These are phyloP conservation scores for Chrysopilus asiliformis DNA, from an alignment of 2,888 invertebrate genomes.

Conservation along the genomic window DNA sequence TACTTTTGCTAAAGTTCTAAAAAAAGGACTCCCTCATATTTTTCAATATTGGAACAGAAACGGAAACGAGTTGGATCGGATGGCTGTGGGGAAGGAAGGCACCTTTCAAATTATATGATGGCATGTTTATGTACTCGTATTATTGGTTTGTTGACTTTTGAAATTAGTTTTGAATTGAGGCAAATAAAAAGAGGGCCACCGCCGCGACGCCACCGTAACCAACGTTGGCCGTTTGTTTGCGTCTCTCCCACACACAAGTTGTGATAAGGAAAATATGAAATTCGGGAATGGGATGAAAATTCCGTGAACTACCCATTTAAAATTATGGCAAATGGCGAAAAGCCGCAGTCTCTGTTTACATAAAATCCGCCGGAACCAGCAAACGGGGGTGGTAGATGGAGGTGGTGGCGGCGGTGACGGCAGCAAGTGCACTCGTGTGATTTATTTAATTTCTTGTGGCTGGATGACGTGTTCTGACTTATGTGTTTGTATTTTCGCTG, in stretches of 20 bases:
- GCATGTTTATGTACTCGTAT: conserved; percentile 21
- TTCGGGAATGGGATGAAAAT: too few relatives aligned
- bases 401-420: too few relatives aligned
- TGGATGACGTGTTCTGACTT: background rate
- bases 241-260: background rate
- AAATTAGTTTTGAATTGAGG: conserved; percentile 35
- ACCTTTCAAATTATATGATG: conserved; percentile 18
- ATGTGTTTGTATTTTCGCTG: background rate
- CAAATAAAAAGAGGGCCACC: conserved; percentile 22
- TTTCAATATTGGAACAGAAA: too few relatives aligned
- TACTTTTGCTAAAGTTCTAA: too few relatives aligned
- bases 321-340: conserved; percentile 5
- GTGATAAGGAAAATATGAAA: too few relatives aligned
- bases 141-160: conserved; percentile 34
- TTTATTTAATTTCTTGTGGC: conserved; percentile 11
- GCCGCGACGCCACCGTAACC: background rate
- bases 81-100: too few relatives aligned
- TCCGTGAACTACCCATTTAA: too few relatives aligned
- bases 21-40: too few relatives aligned
- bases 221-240: background rate
- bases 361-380: conserved; percentile 3
- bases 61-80: too few relatives aligned
- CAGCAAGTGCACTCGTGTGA: conserved; percentile 10
- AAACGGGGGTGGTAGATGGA: too few relatives aligned
- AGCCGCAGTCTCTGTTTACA: conserved; percentile 11